Conservation (phyloP, 2,113 vertebrate genomes). For the Trichechus manatus region DNA sequence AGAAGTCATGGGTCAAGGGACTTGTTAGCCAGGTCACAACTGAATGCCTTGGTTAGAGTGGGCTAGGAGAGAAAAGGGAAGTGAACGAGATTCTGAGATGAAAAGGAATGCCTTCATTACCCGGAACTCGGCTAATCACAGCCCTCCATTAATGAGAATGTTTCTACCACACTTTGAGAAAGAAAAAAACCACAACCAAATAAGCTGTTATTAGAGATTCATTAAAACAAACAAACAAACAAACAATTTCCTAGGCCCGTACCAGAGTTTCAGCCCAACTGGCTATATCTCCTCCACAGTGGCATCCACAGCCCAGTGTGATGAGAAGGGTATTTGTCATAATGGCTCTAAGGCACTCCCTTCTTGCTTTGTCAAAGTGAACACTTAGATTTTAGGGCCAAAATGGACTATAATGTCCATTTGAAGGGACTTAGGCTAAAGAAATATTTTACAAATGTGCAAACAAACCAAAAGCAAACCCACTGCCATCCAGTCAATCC, state of each 20-base stretch:
- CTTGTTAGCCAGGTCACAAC: not conserved
- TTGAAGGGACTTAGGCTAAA: not conserved
- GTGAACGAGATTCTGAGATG: not conserved
- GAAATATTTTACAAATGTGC: not conserved
- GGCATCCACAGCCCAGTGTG: too few species aligned
- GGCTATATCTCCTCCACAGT: not conserved
- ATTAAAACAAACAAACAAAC: not conserved
- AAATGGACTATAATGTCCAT: not conserved
- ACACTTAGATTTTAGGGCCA: not conserved
- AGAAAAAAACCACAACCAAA: conserved; percentile 41
- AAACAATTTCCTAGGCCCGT: not conserved
- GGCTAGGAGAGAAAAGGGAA: not conserved
- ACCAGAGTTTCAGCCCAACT: not conserved
- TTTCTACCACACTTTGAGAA: conserved; percentile 7
- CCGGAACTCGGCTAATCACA: not conserved
- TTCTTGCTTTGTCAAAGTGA: not conserved
- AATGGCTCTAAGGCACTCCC: not conserved
- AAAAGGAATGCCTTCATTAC: not conserved
- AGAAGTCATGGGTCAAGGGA: not conserved
- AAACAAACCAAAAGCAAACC: not conserved
- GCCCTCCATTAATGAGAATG: not conserved
- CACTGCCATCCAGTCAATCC: too few species aligned
- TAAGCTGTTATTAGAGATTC: not conserved
- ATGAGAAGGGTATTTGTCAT: not conserved
- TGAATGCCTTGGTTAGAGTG: not conserved